Evolutionary conservation across 1,140 invertebrate genomes (phyloP).

Genomic region (Drosophila ambigua): DNA sequence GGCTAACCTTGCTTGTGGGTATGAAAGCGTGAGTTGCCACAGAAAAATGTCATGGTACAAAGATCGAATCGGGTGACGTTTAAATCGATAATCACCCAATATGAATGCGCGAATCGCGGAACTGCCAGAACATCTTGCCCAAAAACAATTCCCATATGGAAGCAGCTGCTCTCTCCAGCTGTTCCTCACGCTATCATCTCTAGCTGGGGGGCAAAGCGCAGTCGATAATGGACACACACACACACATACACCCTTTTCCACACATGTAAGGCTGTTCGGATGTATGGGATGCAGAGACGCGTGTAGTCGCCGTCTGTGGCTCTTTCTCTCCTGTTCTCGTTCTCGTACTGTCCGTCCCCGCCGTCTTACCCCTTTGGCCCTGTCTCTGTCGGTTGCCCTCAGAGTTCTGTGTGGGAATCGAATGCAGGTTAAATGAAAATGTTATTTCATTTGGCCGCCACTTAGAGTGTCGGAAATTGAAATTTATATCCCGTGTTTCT

Average conservation of each 20-base stretch:
- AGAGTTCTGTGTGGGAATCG: conserved; percentile 51
- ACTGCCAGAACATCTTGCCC: no score
- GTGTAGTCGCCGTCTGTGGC: conserved; percentile 15
- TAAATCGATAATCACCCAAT: neutral
- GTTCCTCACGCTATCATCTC: conserved; percentile 14
- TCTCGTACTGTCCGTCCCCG: neutral
- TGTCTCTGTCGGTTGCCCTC: conserved; percentile 27
- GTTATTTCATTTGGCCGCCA: conserved; percentile 83
- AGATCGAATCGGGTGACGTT: neutral
- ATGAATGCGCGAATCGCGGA: no score
- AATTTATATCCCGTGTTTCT: conserved; percentile 83
- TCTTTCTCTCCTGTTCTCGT: conserved; percentile 3
- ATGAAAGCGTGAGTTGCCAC: neutral
- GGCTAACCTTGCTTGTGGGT: no score
- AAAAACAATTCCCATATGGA: no score
- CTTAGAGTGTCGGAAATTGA: conserved; percentile 84
- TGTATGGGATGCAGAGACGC: neutral
- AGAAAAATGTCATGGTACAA: conserved; percentile 10
- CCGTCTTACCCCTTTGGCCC: neutral
- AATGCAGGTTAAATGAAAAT: conserved; percentile 84
- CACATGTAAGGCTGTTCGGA: neutral
- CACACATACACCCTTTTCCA: conserved; percentile 10
- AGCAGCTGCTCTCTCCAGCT: no score
- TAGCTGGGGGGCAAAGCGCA: conserved; percentile 29
- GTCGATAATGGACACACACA: conserved; percentile 59